Percentiles rank a stretch among this genome's conserved stretches.
Evolutionary conservation across 2,113 vertebrate species (phyloP).

Genomic region (Trematocara marginatum): DNA sequence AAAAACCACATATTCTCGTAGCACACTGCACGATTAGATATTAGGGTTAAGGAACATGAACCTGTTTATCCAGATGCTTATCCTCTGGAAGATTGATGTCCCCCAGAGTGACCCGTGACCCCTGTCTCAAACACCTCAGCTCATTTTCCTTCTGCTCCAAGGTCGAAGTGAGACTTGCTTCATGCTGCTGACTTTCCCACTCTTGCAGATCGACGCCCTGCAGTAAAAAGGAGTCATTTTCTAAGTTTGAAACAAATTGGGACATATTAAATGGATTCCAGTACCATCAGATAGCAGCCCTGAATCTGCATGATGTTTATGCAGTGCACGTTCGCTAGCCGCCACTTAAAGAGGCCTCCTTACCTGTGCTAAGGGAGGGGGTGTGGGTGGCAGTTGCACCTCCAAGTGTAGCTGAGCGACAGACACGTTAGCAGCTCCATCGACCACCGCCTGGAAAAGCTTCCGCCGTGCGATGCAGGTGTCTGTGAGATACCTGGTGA

Average conservation of each 20-base stretch:
- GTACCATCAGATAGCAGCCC: background rate
- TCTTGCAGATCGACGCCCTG: constrained; percentile 12
- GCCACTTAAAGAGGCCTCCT: background rate
- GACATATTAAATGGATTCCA: background rate
- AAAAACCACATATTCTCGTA: background rate
- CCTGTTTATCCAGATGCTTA: background rate
- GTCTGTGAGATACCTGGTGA: constrained; percentile 35
- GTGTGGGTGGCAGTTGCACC: constrained; percentile 47
- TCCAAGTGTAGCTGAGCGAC: constrained; percentile 10
- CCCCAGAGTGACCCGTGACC: background rate
- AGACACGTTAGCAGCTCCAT: background rate
- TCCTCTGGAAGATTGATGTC: background rate
- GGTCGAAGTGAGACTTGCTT: background rate
- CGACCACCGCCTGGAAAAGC: constrained; percentile 51
- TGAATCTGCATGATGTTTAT: background rate
- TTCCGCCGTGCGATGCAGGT: constrained; percentile 18
- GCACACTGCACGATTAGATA: background rate
- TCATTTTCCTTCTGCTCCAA: constrained; percentile 18
- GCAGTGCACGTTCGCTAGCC: background rate
- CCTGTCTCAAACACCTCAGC: background rate
- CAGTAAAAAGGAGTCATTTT: background rate
- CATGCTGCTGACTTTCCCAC: background rate
- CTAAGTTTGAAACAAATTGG: background rate
- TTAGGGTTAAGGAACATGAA: background rate
- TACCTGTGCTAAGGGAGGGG: constrained; percentile 41